Conservation (phyloP, 2,888 invertebrate genomes). For the Tenthredo amoena region DNA sequence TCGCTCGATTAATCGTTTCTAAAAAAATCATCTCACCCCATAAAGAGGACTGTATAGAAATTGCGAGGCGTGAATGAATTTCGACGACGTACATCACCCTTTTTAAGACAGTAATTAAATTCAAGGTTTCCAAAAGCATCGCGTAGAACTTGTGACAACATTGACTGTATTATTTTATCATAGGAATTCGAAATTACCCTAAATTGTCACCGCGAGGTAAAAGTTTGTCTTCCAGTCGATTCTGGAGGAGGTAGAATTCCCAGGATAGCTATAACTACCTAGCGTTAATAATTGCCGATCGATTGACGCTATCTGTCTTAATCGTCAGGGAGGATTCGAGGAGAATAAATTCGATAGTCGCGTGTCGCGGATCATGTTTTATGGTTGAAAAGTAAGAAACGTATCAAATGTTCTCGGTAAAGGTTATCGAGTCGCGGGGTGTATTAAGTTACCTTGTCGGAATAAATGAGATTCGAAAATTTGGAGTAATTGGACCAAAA, state of each 20-base stretch:
- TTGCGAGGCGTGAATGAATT: too few relatives aligned
- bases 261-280: background rate
- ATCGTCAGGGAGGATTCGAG: background rate
- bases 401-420: background rate
- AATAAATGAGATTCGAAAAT: background rate
- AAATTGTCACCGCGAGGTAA: background rate
- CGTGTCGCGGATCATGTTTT: conserved; percentile 16
- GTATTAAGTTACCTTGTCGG: too few relatives aligned
- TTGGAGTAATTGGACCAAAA: background rate
- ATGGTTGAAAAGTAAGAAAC: background rate
- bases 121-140: background rate
- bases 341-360: background rate
- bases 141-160: background rate
- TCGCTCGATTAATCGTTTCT: background rate
- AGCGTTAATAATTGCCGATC: conserved; percentile 16
- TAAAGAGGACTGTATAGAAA: background rate
- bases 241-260: background rate
- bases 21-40: background rate
- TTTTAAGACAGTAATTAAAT: background rate
- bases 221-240: background rate
- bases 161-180: background rate
- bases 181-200: background rate
- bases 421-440: background rate
- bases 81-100: too few relatives aligned
- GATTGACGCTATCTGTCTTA: conserved; percentile 28